These are phyloP conservation scores for Meloe dianella DNA, from an alignment of 2,888 invertebrate genomes.

Conservation along the genomic window DNA sequence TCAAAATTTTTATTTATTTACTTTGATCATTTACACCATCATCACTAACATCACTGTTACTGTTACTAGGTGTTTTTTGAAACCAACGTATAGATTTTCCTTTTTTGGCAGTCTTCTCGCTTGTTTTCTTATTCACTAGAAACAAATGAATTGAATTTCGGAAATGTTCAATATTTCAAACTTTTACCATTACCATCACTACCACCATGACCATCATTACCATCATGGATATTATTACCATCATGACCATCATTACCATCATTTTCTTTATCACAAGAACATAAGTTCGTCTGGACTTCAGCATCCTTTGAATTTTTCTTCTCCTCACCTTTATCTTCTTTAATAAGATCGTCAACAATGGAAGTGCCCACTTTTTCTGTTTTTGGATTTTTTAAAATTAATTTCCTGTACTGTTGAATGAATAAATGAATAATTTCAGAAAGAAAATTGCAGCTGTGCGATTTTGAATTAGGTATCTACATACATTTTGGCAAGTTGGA, in stretches of 20 bases:
- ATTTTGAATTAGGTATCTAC: neutral
- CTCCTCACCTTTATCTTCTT: neutral
- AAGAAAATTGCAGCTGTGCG: constrained; percentile 12
- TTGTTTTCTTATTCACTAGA: neutral
- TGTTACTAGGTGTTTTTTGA: neutral
- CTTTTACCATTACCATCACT: neutral
- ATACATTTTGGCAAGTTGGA: constrained; percentile 10
- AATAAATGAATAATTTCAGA: neutral
- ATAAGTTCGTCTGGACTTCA: neutral
- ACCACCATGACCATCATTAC: no score
- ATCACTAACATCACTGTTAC: neutral
- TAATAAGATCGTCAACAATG: neutral
- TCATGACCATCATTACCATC: neutral
- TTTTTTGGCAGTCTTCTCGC: neutral
- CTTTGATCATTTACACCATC: neutral
- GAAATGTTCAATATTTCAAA: neutral
- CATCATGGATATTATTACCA: neutral
- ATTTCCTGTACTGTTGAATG: constrained; percentile 17
- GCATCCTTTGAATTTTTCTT: neutral
- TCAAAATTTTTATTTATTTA: neutral
- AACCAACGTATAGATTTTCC: neutral
- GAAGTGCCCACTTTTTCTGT: constrained; percentile 13
- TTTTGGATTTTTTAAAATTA: constrained; percentile 23
- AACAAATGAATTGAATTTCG: no score
- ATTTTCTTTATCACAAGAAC: constrained; percentile 6